Evolutionary conservation across 1,140 invertebrate genomes (phyloP).

Genomic region (Drosophila mayri): DNA sequence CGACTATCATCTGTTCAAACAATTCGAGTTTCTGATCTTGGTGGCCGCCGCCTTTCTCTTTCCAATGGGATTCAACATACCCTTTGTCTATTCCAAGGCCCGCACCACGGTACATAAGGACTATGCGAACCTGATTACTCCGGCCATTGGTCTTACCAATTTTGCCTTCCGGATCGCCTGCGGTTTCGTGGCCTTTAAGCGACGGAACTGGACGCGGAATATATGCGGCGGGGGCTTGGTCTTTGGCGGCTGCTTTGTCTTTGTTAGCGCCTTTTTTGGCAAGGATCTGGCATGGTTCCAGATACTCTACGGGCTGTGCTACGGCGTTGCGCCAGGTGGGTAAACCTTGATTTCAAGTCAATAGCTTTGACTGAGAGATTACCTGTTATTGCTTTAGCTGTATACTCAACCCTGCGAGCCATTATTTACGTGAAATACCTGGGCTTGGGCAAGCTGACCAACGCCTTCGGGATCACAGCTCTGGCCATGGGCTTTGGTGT

Average conservation of each 20-base stretch:
- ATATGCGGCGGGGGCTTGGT: slow-evolving; percentile 69
- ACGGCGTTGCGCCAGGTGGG: slow-evolving; percentile 92
- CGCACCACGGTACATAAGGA: slow-evolving; percentile 46
- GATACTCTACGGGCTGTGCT: slow-evolving; percentile 91
- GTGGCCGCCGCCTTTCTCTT: slow-evolving; percentile 66
- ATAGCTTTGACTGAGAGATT: background rate
- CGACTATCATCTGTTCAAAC: slow-evolving; percentile 55
- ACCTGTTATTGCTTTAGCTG: slow-evolving; percentile 39
- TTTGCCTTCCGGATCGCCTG: slow-evolving; percentile 54
- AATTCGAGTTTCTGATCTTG: slow-evolving; percentile 66
- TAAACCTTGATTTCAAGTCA: background rate
- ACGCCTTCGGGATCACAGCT: slow-evolving; percentile 75
- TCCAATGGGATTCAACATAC: slow-evolving; percentile 79
- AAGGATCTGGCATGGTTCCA: slow-evolving; percentile 86
- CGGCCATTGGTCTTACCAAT: slow-evolving; percentile 64
- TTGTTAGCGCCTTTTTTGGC: slow-evolving; percentile 71
- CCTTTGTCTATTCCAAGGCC: slow-evolving; percentile 64
- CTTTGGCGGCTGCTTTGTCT: slow-evolving; percentile 58
- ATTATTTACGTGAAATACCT: slow-evolving; percentile 74
- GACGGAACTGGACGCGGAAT: slow-evolving; percentile 43
- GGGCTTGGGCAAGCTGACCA: slow-evolving; percentile 75
- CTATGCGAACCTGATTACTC: slow-evolving; percentile 54
- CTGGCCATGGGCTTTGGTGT: slow-evolving; percentile 76
- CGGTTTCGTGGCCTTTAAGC: slow-evolving; percentile 67
- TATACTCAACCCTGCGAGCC: slow-evolving; percentile 68